These are phyloP conservation scores for Eulemur coronatus DNA, from an alignment of 2,797 vertebrate species.

Conservation along the genomic window DNA sequence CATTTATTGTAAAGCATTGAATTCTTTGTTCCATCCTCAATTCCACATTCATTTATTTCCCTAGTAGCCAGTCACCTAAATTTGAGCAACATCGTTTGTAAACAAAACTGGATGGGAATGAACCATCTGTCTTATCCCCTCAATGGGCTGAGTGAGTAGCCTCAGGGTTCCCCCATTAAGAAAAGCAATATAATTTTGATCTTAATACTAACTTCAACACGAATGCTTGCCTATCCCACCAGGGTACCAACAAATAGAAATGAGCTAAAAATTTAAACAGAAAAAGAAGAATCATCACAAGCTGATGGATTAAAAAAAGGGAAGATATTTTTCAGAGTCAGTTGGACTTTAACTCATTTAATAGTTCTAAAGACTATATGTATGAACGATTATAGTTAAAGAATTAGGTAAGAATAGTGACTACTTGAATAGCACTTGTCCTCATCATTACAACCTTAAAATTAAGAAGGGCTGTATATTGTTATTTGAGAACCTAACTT, in stretches of 20 bases:
- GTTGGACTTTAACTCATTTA: neutral
- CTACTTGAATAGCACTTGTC: neutral
- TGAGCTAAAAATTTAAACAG: neutral
- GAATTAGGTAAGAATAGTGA: neutral
- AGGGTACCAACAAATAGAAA: constrained; percentile 37
- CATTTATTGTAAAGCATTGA: constrained; percentile 78
- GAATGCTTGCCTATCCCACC: constrained; percentile 20
- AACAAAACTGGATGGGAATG: constrained; percentile 71
- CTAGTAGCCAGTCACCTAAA: constrained; percentile 79
- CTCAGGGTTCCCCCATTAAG: constrained; percentile 49
- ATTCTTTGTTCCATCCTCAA: constrained; percentile 79
- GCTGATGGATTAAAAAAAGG: neutral
- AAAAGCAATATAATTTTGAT: constrained; percentile 37
- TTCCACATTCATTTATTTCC: constrained; percentile 77
- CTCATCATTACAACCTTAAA: neutral
- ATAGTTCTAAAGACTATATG: neutral
- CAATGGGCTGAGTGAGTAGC: constrained; percentile 48
- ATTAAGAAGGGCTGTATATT: neutral
- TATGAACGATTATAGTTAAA: neutral
- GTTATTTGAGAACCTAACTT: neutral
- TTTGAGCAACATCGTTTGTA: constrained; percentile 79
- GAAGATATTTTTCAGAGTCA: neutral
- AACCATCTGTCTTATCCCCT: constrained; percentile 60
- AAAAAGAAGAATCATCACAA: constrained; percentile 11
- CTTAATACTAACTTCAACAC: constrained; percentile 23